Base-by-base conservation (phyloP, 1,140 invertebrate species). In the Conus betulinus region DNA sequence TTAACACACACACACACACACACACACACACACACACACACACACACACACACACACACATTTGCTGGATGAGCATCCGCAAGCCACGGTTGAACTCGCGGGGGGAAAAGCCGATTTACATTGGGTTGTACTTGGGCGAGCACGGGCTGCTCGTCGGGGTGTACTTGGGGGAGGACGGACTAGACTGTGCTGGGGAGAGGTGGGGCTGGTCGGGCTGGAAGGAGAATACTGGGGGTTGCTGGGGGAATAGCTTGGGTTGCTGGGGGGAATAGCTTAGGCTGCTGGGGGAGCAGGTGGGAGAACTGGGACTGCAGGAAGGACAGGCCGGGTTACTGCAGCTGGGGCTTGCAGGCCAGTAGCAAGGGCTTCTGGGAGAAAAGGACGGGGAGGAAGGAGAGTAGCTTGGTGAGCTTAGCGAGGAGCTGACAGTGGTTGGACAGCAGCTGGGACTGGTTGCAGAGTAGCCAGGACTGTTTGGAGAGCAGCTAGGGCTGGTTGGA, bases 211-310 rank as follows among this genome's bases (percentile, higher is more conserved):
- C 5, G 97, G 97, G 91, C 97, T 97, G 10, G 97, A 96, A 15
- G 98, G 98, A 23, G 95, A 96, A 91, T 98, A 98, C 23, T 92
- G 94, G 15, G 96, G 96, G 89, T 94, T 95, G 11, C 96, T 96
- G 20, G 96, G 96, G 23, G 95, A 96, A 91, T 99, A 99, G 23
- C 96, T 97, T 7, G 98, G 98, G 11, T 91, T 92, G 25, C 94
- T 93, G n/a, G 0, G 98, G 98, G 20, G 94, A 96, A 91, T 95
- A 95, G 13, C 91, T 92, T 96, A 96, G 91, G 97, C 96, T 97
- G 97, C 93, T 97, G 99, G 99, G 94, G 99, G 99, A 25, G 67
- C 94, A 94, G 51, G n/a, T 88, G 20, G 94, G 93, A 71, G 97
- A 95, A 3, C 95, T 96, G 27, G 95, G 96, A 74, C 92, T 89